Evolutionary conservation across 2,888 invertebrate species (phyloP).

Genomic region (Plebejus melissa): DNA sequence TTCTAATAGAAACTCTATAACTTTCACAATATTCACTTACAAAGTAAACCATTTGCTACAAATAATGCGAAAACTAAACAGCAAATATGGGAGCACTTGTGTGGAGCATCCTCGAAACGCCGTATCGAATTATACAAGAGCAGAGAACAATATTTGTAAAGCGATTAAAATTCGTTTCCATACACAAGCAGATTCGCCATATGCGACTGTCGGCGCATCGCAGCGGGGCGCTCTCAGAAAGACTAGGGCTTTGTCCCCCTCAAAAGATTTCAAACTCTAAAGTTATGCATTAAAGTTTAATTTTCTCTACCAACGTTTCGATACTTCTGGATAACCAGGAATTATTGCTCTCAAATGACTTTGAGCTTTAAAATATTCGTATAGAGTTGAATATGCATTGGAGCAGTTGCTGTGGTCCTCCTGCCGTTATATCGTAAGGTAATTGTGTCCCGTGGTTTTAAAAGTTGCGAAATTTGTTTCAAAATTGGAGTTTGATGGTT

Average conservation of each 20-base stretch:
- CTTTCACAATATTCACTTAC: neutral
- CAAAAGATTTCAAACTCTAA: constrained; percentile 23
- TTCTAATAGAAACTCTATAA: neutral
- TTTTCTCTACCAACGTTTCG: neutral
- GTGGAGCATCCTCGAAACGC: neutral
- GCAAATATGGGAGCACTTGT: neutral
- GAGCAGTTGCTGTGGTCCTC: neutral
- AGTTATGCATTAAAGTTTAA: neutral
- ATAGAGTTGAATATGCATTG: neutral
- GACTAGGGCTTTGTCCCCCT: constrained; percentile 35
- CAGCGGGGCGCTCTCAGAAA: constrained; percentile 47
- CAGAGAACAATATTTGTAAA: constrained; percentile 38
- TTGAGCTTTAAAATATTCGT: neutral
- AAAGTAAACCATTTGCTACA: constrained; percentile 15
- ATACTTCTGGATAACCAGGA: neutral
- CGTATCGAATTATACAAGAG: constrained; percentile 24
- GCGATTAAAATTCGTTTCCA: constrained; percentile 43
- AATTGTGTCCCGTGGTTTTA: constrained; percentile 61
- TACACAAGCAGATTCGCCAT: constrained; percentile 49
- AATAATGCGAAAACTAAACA: constrained; percentile 18
- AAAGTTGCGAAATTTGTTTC: constrained; percentile 52
- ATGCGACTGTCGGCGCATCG: constrained; percentile 49
- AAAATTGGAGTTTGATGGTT: constrained; percentile 41
- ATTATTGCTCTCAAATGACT: neutral
- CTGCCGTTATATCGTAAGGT: constrained; percentile 33